Evolutionary conservation across 2,888 invertebrate species (phyloP).

Genomic region (Allolobophora icterica): DNA sequence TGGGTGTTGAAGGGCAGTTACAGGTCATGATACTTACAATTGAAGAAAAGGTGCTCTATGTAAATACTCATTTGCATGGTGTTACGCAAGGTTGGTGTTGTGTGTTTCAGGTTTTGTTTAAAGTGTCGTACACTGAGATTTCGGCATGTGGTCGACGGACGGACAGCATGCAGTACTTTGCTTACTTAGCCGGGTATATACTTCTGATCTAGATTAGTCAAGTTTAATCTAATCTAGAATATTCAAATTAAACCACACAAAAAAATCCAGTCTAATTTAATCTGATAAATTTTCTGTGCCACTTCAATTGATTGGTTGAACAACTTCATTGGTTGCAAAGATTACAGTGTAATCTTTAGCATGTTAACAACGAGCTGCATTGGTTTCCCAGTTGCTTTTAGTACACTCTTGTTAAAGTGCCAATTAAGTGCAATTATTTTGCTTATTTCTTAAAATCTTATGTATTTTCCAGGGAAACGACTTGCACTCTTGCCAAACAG

Average conservation of each 20-base stretch:
- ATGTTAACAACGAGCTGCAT: too few species aligned
- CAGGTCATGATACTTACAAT: background rate
- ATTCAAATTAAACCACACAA: too few species aligned
- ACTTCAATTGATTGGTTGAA: background rate
- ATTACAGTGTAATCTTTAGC: too few species aligned
- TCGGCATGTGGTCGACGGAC: constrained; percentile 72
- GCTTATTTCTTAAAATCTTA: background rate
- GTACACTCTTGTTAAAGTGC: too few species aligned
- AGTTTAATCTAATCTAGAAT: background rate
- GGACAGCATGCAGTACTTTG: constrained; percentile 70
- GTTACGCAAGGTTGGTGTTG: background rate
- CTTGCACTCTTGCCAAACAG: constrained; percentile 63
- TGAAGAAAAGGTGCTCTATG: background rate
- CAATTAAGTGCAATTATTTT: background rate
- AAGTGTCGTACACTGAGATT: constrained; percentile 74
- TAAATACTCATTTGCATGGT: background rate
- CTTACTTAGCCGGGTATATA: constrained; percentile 72
- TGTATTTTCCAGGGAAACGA: constrained; percentile 62
- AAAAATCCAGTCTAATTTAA: background rate
- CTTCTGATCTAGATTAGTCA: background rate
- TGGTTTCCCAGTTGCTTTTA: too few species aligned
- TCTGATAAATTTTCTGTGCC: background rate
- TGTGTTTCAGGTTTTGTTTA: constrained; percentile 67
- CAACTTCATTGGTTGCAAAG: background rate
- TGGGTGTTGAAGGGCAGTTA: background rate